Conservation (phyloP, 2,888 invertebrate species). For the Coremacera marginata region DNA sequence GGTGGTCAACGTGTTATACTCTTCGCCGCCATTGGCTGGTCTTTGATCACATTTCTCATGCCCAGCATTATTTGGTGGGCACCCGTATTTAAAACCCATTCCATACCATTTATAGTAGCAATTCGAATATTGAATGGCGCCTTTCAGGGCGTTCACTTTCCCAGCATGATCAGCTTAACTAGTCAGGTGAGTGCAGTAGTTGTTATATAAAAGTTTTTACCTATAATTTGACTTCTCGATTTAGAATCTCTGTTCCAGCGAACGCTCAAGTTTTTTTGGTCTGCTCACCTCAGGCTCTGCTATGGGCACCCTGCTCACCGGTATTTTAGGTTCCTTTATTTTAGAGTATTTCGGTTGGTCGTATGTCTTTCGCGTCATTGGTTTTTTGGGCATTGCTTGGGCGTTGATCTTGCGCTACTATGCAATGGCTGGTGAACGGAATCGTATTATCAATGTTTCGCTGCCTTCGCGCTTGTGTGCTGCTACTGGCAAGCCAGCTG, state of each 20-base stretch:
- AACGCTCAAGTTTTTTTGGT: slow-evolving; percentile 78
- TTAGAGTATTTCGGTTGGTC: slow-evolving; percentile 77
- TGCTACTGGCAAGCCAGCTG: slow-evolving; percentile 63
- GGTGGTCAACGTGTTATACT: slow-evolving; percentile 77
- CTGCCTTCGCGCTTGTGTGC: slow-evolving; percentile 64
- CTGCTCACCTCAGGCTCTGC: slow-evolving; percentile 75
- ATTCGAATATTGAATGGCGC: slow-evolving; percentile 75
- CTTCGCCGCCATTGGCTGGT: slow-evolving; percentile 74
- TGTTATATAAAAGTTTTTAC: neutral
- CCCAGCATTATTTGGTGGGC: slow-evolving; percentile 71
- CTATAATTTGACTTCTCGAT: neutral
- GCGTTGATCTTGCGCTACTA: slow-evolving; percentile 72
- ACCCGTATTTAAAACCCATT: slow-evolving; percentile 62
- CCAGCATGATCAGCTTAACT: slow-evolving; percentile 78
- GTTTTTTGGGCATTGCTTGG: slow-evolving; percentile 74
- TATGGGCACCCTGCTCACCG: slow-evolving; percentile 76
- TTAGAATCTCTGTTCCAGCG: slow-evolving; percentile 73
- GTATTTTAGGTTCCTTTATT: slow-evolving; percentile 76
- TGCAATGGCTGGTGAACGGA: slow-evolving; percentile 68
- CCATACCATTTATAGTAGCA: slow-evolving; percentile 73
- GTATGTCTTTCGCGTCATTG: slow-evolving; percentile 75
- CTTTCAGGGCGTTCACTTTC: slow-evolving; percentile 78
- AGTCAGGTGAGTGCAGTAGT: slow-evolving; percentile 66
- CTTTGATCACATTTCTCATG: slow-evolving; percentile 72
- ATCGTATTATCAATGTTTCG: slow-evolving; percentile 68